A percentile compares a stretch with the other conserved stretches of the same genome.
Evolutionary conservation across 2,797 vertebrate genomes (phyloP).

Genomic region (Carcharodon carcharias): DNA sequence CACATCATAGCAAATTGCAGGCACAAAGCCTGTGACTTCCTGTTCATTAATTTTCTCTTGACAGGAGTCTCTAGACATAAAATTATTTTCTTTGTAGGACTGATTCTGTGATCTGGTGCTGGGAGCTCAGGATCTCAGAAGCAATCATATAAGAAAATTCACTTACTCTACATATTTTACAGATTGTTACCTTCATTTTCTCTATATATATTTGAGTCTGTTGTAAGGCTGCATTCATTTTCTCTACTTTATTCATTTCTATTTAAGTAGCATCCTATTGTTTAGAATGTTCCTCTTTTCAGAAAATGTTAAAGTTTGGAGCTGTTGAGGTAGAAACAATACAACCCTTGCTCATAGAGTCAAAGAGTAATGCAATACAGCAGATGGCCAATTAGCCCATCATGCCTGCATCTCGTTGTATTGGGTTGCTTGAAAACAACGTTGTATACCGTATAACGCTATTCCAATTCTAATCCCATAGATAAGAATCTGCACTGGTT

Average conservation of each 20-base stretch:
- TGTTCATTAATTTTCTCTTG: background rate
- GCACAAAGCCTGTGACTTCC: background rate
- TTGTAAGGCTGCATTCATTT: background rate
- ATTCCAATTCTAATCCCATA: no score
- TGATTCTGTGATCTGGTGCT: background rate
- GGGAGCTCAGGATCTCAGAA: background rate
- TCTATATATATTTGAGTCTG: background rate
- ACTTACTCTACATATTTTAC: background rate
- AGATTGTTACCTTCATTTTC: background rate
- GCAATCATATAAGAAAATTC: background rate
- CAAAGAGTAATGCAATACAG: background rate
- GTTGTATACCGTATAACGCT: no score
- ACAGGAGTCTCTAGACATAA: background rate
- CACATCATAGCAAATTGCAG: background rate
- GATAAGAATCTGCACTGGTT: background rate
- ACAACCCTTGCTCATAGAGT: background rate
- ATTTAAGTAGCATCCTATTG: background rate
- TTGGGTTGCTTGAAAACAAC: background rate
- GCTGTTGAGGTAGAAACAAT: background rate
- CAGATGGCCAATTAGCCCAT: background rate
- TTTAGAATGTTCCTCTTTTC: background rate
- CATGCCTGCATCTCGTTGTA: background rate
- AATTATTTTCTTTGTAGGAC: background rate
- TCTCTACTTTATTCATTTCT: background rate
- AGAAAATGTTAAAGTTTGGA: background rate